Conservation (phyloP, 2,113 vertebrate genomes). For the Petroica traversi region DNA sequence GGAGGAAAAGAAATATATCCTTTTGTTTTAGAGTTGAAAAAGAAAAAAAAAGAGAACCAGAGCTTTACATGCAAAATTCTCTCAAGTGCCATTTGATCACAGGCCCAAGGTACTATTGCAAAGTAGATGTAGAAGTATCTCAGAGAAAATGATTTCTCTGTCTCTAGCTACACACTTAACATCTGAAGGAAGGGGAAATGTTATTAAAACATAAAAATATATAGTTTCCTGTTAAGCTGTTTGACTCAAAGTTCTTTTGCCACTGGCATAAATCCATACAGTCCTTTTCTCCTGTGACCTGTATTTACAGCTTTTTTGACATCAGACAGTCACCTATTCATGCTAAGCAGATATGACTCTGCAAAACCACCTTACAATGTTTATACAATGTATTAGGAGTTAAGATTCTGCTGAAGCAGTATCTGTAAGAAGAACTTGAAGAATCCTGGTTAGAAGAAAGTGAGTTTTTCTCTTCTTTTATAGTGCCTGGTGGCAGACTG, state of each 20-base stretch:
- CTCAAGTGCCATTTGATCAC: neutral
- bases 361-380: neutral
- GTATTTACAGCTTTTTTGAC: neutral
- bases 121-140: neutral
- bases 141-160: neutral
- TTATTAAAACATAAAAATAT: neutral
- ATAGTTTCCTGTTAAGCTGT: neutral
- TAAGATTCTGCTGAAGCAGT: neutral
- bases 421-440: neutral
- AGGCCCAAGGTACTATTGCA: neutral
- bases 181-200: neutral
- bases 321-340: neutral
- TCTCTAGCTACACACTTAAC: neutral
- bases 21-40: neutral
- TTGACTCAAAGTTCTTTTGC: neutral
- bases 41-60: neutral
- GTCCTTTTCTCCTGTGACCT: neutral
- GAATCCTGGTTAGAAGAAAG: neutral
- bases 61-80: neutral
- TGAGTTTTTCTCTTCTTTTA: neutral
- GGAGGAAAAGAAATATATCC: neutral
- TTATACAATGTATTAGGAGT: neutral
- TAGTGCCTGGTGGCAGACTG: neutral
- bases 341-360: neutral
- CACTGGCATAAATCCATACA: neutral